Evolutionary conservation across 1,140 invertebrate species (phyloP), one percentile per base, ranked within the genome.

Genomic region (Camponotus floridanus): DNA sequence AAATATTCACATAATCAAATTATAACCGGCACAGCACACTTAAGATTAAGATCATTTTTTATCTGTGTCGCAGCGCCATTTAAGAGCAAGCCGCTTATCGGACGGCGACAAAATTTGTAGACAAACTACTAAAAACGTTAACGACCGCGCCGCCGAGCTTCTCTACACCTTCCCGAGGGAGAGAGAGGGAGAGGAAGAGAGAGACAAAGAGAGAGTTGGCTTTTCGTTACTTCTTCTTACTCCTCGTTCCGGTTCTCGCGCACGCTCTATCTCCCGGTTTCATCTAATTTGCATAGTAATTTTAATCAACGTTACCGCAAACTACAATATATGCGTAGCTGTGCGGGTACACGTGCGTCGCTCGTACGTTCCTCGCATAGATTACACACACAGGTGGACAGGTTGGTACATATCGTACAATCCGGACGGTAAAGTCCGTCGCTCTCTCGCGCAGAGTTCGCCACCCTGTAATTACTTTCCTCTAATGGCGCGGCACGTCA

Each of bases 401-500:
- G 74, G 70, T 78, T 76, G 31, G 33, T 39, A 21, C 33, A 59
- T 33, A 73, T 57, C 64, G 45, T 64, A 70, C 74, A 85, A 90
- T 87, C 59, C 86, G 18, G 11, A 42, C 45, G 62, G 5, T 55
- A 55, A 74, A 74, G 64, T 78, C 71, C 76, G 73, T 79, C 48
- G 73, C 33, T 83, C 85, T 85, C 86, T 70, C 81, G 73, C 71
- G 45, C 71, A 81, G 33, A 70, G 64, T 79, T 89, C 89, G 86
- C 89, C 87, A 90, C 74, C 87, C 88, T 85, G 92, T 93, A 93
- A 93, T 93, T 93, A 93, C 92, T 93, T 93, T 93, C 90, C 92
- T 93, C 91, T 91, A 88, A 85, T 90, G 88, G 88, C 76, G 87
- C 33, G 39, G 64, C 79, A 92, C 90, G 92, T 93, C 92, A 92